phyloP scores from a whole-genome alignment of 2,113 vertebrate species.

The Boulengeromyrus knoepffleri region DNA sequence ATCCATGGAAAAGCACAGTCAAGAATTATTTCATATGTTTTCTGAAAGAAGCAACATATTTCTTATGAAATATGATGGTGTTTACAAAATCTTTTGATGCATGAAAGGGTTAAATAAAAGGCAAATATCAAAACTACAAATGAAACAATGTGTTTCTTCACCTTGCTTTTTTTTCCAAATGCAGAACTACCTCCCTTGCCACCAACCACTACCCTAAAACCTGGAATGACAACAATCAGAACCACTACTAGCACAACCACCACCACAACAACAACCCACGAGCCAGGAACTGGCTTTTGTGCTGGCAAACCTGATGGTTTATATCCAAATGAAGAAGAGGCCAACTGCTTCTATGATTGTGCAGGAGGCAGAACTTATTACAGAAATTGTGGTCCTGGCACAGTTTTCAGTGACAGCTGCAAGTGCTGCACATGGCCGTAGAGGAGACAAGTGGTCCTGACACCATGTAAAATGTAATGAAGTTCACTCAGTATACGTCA shows the following conservation, averaged over 20 bases:
- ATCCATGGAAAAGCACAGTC: background rate
- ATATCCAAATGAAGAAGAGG: conserved; percentile 45
- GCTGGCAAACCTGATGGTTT: conserved; percentile 56
- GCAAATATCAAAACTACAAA: background rate
- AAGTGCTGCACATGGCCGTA: conserved; percentile 59
- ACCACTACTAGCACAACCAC: conserved; percentile 29
- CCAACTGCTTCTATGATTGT: conserved; percentile 48
- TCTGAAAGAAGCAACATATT: background rate
- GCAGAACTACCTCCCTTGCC: conserved; percentile 38
- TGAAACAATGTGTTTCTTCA: background rate
- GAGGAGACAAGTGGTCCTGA: background rate
- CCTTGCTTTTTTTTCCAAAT: background rate
- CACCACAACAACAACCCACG: conserved; percentile 40
- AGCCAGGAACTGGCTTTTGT: conserved; percentile 56
- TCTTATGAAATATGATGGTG: background rate
- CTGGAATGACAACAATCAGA: background rate
- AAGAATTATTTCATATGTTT: background rate
- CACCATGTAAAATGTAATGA: background rate
- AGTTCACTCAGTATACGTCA: background rate
- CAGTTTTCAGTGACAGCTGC: conserved; percentile 46
- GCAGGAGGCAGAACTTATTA: conserved; percentile 38
- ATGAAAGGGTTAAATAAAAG: background rate
- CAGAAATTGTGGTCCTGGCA: conserved; percentile 32
- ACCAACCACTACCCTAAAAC: conserved; percentile 42
- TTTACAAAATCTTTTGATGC: background rate